Evolutionary conservation across 2,113 vertebrate species (phyloP), one percentile per base, ranked within the genome.

Genomic region (Callospermophilus lateralis): DNA sequence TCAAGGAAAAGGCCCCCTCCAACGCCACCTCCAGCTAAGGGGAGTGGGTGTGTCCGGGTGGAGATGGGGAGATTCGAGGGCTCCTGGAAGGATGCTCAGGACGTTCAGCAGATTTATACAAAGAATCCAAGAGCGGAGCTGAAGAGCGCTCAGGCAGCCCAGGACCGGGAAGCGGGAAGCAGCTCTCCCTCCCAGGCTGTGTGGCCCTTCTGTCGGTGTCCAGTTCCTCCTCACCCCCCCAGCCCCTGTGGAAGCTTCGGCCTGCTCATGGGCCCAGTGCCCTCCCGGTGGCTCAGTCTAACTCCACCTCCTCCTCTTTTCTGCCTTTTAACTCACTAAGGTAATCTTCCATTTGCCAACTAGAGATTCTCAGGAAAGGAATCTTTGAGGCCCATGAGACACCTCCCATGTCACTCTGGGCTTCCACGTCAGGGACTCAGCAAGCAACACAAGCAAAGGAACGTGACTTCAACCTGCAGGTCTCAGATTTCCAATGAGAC

Each of bases 31-130:
- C 48, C 16, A 24, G 13, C 10, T 20, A 13, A n/a, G 37, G 17
- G 34, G 20, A 28, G 3, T 1, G 1, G n/a, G 4, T 1, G 2
- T 51, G 6, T 90, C 51, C 32, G 30, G 17, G n/a, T 3, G 32
- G 79, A 83, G n/a, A 30, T 24, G 42, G 0, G 9, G 72, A 92
- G 45, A 19, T 2, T 9, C 32, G 17, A 72, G 4, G 39, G 61
- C 34, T 84, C 39, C 67, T 39, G 13, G 72, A 61, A 51, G 55
- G 48, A 13, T 51, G 48, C 2, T 13, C 48, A 51, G 48, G 39
- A 70, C 22, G 78, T 15, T 55, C 39, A 72, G 73, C 11, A 84
- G 58, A 77, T 48, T 45, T 16, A 78, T 58, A 61, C 53, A 16
- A 58, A 68, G 68, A 76, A n/a, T 53, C 28, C 48, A 78, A 78